Conservation (phyloP, 2,888 invertebrate species). For the Diaphora mendica region DNA sequence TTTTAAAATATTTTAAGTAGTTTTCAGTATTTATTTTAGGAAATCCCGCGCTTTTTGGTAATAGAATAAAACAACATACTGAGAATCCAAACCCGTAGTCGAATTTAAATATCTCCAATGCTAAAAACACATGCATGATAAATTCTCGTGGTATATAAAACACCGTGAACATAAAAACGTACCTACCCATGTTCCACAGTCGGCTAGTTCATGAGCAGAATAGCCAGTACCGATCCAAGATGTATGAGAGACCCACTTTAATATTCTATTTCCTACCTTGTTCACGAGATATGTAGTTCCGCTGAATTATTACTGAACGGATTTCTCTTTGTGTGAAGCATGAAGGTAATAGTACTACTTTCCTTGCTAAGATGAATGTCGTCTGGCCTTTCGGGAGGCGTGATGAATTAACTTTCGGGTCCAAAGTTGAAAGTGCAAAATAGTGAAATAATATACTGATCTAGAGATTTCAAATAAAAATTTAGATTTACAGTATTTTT, state of each 20-base stretch:
- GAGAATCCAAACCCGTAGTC: not conserved
- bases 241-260: constrained; percentile 75
- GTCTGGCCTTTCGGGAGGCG: constrained; percentile 28
- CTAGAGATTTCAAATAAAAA: not conserved
- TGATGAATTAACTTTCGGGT: constrained; percentile 37
- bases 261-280: constrained; percentile 77
- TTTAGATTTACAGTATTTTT: not conserved
- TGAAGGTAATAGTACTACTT: constrained; percentile 39
- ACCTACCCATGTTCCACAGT: constrained; percentile 5
- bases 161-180: constrained; percentile 44
- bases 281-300: constrained; percentile 65
- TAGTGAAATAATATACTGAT: not conserved
- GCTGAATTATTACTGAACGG: constrained; percentile 70
- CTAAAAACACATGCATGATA: not conserved
- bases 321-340: constrained; percentile 56
- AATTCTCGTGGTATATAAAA: constrained; percentile 6
- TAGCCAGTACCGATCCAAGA: constrained; percentile 67
- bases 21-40: not conserved
- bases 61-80: not conserved
- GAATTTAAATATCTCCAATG: not conserved
- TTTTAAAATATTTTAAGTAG: too few species aligned
- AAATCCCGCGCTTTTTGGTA: not conserved
- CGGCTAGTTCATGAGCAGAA: constrained; percentile 50
- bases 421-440: not conserved
- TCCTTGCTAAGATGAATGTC: constrained; percentile 42